Evolutionary conservation across 1,140 invertebrate genomes (phyloP).

Genomic region (Palaemon carinicauda): DNA sequence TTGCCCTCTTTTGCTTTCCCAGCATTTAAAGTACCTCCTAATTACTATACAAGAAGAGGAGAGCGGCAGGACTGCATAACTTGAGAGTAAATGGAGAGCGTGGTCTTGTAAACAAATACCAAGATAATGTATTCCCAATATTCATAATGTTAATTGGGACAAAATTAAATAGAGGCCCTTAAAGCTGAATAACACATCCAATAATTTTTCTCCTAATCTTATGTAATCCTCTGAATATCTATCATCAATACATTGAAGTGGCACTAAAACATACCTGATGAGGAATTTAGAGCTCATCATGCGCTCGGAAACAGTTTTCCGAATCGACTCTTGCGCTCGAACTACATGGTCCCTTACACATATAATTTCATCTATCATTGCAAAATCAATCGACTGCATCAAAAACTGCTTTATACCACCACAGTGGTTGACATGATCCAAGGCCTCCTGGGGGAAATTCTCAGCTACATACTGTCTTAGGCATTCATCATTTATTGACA

Average conservation of each 20-base stretch:
- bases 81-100: too few species aligned
- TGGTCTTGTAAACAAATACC: too few species aligned
- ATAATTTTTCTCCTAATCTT: neutral
- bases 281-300: constrained; percentile 32
- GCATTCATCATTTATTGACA: constrained; percentile 40
- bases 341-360: constrained; percentile 44
- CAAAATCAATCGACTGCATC: constrained; percentile 48
- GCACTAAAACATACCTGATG: constrained; percentile 14
- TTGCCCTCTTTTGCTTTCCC: too few species aligned
- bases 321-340: constrained; percentile 21
- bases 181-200: too few species aligned
- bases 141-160: too few species aligned
- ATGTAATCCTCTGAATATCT: neutral
- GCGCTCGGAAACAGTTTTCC: constrained; percentile 6
- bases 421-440: constrained; percentile 34
- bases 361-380: constrained; percentile 44
- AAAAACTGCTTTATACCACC: constrained; percentile 39
- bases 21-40: too few species aligned
- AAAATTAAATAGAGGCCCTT: too few species aligned
- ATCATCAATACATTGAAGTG: neutral
- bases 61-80: too few species aligned
- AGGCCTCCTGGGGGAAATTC: constrained; percentile 40
- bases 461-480: constrained; percentile 34
- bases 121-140: too few species aligned
- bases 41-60: too few species aligned